Conservation (phyloP, 2,888 invertebrate species). For the Tenthredo notha region DNA sequence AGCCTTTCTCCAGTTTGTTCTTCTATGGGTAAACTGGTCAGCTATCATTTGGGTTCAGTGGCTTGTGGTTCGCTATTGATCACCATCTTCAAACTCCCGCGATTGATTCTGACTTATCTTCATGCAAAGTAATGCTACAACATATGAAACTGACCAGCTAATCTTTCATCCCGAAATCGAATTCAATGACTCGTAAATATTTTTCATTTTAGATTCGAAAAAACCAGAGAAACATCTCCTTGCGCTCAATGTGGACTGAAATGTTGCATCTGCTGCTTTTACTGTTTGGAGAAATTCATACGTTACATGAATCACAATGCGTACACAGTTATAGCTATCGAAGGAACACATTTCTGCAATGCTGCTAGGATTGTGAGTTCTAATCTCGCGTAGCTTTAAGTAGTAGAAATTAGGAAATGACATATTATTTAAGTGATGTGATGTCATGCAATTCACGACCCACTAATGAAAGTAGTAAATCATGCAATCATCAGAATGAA, state of each 20-base stretch:
- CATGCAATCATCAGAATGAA: neutral
- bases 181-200: conserved; percentile 1
- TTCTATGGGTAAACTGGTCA: conserved; percentile 87
- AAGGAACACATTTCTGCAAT: conserved; percentile 93
- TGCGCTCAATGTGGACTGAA: conserved; percentile 88
- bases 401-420: conserved; percentile 50
- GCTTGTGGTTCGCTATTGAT: conserved; percentile 97
- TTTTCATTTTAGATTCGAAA: conserved; percentile 81
- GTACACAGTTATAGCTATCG: conserved; percentile 95
- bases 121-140: conserved; percentile 88
- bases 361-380: conserved; percentile 90
- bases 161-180: neutral
- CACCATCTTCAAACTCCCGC: conserved; percentile 94
- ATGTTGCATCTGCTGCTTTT: conserved; percentile 94
- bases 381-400: conserved; percentile 19
- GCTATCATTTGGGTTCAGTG: conserved; percentile 96
- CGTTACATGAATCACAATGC: conserved; percentile 96
- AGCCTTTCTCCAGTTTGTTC: conserved; percentile 85
- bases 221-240: conserved; percentile 85
- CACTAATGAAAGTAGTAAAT: conserved; percentile 19
- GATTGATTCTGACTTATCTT: conserved; percentile 93
- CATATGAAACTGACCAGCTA: neutral
- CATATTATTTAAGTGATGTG: conserved; percentile 35
- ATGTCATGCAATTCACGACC: conserved; percentile 43
- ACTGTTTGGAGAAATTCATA: conserved; percentile 94